phyloP scores from a whole-genome alignment of 2,888 invertebrate genomes.

The Orthonevra nobilis region DNA sequence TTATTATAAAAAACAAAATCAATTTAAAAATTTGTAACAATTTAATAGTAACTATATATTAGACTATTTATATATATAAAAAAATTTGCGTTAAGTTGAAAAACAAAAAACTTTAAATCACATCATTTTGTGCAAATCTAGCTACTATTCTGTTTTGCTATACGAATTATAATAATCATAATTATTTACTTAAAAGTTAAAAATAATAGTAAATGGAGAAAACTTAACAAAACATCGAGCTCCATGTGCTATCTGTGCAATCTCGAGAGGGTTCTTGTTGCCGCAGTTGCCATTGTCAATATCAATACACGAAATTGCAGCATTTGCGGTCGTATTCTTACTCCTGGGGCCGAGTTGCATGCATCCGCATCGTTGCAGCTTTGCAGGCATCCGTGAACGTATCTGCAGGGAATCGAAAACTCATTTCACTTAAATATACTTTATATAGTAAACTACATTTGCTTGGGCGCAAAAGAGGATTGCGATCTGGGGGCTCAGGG shows the following conservation, averaged over 20 bases:
- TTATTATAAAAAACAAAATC: conserved; percentile 18
- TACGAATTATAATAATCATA: conserved; percentile 1
- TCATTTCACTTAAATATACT: conserved; percentile 59
- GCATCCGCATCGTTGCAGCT: conserved; percentile 96
- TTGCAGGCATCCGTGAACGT: conserved; percentile 95
- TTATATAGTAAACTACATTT: too few relatives aligned
- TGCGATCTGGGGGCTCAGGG: neutral
- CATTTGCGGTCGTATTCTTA: conserved; percentile 54
- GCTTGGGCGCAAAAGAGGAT: too few relatives aligned
- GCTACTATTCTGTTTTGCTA: conserved; percentile 17
- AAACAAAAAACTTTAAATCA: conserved; percentile 72
- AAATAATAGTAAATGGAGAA: conserved; percentile 15
- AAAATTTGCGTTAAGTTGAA: neutral
- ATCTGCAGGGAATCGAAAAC: conserved; percentile 81
- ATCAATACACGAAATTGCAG: conserved; percentile 55
- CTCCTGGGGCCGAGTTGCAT: conserved; percentile 83
- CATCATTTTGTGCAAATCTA: conserved; percentile 73
- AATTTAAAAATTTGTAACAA: conserved; percentile 17
- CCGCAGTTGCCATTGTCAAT: conserved; percentile 52
- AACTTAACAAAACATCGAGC: conserved; percentile 37
- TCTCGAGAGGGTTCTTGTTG: conserved; percentile 41
- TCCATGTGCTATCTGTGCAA: conserved; percentile 64
- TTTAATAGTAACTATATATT: conserved; percentile 21
- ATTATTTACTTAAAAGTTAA: conserved; percentile 20
- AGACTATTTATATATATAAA: neutral